Evolutionary conservation across 2,797 vertebrate genomes (phyloP), one percentile per base, ranked within the genome.

Genomic region (Graptemys geographica): DNA sequence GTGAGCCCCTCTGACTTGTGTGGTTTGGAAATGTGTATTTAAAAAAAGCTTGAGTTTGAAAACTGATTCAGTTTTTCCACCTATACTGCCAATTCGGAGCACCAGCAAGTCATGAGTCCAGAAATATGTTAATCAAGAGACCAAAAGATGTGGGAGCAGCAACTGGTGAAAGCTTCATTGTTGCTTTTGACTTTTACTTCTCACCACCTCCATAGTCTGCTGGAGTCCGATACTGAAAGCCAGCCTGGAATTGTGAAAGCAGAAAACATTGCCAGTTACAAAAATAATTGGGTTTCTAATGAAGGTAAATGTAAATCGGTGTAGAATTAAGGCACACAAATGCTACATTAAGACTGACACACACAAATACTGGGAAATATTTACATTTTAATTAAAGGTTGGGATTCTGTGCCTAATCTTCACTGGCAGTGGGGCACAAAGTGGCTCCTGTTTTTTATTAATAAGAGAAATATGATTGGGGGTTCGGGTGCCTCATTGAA

Each of bases 151-250:
- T 0, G 21, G 88, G 76, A 93, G 51, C 79, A 89, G 69, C 74
- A 84, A 11, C 89, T 92, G 33, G 2, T 5, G 1, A 49, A 87
- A 83, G 8, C 41, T 84, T 5, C 59, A 79, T 16, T 53, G 93
- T 84, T 88, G 84, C 92, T 93, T 94, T 95, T 96, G 96, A 97
- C 91, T 94, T 97, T 96, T 97, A 87, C 47, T 18, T 92, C 79
- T 57, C 89, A 88, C 52, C 87, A 21, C 81, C 86, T 86, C 69
- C 80, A 12, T 33, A 74, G 55, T 18, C 87, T 94, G 85, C 92
- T 93, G 83, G 81, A 87, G 28, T 69, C 57, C 15, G 4, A 31
- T 95, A 47, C 83, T 81, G 96, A 97, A 96, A 94, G 92, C 89
- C 87, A 97, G 53, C 80, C 79, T 18, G 62, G 79, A 84, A 25